Conservation (phyloP, 2,888 invertebrate species). For the Unio delphinus region DNA sequence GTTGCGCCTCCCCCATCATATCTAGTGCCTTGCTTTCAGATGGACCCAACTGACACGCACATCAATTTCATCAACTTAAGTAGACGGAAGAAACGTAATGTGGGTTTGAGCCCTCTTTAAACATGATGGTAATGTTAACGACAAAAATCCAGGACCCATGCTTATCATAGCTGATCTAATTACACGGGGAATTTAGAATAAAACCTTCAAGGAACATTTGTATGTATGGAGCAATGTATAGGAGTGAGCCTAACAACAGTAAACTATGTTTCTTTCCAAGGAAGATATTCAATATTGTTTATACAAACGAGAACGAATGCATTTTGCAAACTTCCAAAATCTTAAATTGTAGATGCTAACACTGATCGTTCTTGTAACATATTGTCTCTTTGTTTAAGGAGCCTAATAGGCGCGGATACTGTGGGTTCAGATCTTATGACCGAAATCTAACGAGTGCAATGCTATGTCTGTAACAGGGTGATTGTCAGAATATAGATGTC, state of each 20-base stretch:
- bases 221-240: constrained; percentile 71
- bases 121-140: constrained; percentile 73
- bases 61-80: constrained; percentile 68
- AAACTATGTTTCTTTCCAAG: constrained; percentile 64
- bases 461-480: no score
- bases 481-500: no score
- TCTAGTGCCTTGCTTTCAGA: constrained; percentile 73
- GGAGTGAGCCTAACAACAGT: constrained; percentile 70
- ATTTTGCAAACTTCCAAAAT: no score
- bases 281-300: constrained; percentile 48
- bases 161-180: constrained; percentile 69
- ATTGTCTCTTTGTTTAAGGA: no score
- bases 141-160: constrained; percentile 69
- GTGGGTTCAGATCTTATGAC: no score
- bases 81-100: constrained; percentile 53
- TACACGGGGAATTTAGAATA: constrained; percentile 70
- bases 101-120: constrained; percentile 65
- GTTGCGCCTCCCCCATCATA: constrained; percentile 68
- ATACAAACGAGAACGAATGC: no score
- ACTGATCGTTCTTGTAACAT: no score
- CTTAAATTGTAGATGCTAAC: no score
- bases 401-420: no score
- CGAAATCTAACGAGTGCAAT: no score
- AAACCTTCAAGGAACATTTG: constrained; percentile 67
- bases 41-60: constrained; percentile 73